Conservation (phyloP, 2,888 invertebrate genomes). For the Phymatocera aterrima region DNA sequence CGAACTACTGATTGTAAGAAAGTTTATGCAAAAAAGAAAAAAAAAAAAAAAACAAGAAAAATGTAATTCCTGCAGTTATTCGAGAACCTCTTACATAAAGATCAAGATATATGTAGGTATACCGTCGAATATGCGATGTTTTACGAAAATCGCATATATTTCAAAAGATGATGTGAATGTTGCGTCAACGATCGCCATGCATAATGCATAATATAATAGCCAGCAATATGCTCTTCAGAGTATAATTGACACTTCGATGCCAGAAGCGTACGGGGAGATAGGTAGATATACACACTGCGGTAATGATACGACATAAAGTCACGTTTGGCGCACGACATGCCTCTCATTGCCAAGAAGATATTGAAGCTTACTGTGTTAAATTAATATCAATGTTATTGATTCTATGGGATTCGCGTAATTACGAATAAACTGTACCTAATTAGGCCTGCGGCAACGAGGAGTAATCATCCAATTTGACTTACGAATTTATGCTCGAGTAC, state of each 20-base stretch:
- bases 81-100: no score
- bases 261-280: background rate
- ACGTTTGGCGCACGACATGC: background rate
- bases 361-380: background rate
- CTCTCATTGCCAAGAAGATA: background rate
- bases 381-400: background rate
- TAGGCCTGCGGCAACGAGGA: background rate
- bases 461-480: background rate
- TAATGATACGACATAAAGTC: slow-evolving; percentile 7
- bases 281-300: background rate
- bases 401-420: background rate
- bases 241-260: slow-evolving; percentile 30
- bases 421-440: background rate
- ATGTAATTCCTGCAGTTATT: no score
- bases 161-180: no score
- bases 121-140: no score
- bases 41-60: no score
- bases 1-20: background rate
- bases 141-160: no score
- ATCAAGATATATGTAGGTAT: no score
- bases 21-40: no score
- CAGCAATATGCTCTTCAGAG: background rate
- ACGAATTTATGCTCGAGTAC: background rate
- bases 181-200: background rate
- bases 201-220: background rate